phyloP scores from a whole-genome alignment of 2,797 vertebrate species.

The Clarias laeviceps region DNA sequence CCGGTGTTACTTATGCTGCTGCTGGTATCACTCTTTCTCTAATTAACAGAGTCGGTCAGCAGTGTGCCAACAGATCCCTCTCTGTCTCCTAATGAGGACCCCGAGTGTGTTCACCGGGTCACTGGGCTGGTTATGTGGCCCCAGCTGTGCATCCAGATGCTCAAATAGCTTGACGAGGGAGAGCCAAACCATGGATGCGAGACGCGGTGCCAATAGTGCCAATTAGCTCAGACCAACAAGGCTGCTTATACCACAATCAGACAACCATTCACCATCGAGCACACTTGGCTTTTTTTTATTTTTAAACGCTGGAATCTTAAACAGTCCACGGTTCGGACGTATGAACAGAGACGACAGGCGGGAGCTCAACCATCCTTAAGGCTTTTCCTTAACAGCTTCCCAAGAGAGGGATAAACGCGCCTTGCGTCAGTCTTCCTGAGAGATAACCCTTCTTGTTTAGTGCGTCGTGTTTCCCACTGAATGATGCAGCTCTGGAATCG shows the following conservation, averaged over 20 bases:
- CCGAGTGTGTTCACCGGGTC: conserved; percentile 17
- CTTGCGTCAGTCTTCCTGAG: conserved; percentile 21
- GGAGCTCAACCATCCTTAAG: neutral
- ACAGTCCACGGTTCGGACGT: neutral
- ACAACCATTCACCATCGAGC: neutral
- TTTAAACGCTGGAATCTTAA: neutral
- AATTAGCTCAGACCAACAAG: conserved; percentile 17
- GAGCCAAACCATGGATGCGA: conserved; percentile 7
- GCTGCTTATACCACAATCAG: neutral
- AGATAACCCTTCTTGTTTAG: conserved; percentile 16
- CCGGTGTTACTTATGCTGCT: conserved; percentile 4
- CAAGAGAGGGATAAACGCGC: conserved; percentile 3
- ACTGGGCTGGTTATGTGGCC: conserved; percentile 24
- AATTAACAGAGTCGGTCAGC: conserved; percentile 33
- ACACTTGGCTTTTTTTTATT: neutral
- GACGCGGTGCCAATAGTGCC: conserved; percentile 2
- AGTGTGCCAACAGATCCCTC: conserved; percentile 20
- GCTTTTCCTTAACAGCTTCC: neutral
- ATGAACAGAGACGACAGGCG: neutral
- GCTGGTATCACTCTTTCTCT: conserved; percentile 16
- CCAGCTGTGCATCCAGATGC: conserved; percentile 38
- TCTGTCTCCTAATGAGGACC: conserved; percentile 37
- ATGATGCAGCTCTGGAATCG: conserved; percentile 38
- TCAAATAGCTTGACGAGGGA: conserved; percentile 6
- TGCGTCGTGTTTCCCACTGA: conserved; percentile 19